Evolutionary conservation across 2,797 vertebrate genomes (phyloP).

Genomic region (Crenuchus spilurus): DNA sequence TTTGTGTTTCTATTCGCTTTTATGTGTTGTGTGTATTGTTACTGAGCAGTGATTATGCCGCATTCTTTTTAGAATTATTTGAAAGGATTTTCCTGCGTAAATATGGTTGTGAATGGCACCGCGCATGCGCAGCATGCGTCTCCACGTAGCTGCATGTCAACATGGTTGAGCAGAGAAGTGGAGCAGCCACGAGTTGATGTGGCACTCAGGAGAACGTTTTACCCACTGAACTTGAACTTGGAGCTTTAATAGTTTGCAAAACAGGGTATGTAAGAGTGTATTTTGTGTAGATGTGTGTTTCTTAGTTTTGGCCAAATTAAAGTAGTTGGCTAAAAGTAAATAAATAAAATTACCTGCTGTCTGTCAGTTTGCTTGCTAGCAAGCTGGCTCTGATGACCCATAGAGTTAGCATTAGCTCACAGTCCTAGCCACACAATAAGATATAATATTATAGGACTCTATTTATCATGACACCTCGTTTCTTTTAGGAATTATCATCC

Average conservation of each 20-base stretch:
- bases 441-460: too few species aligned
- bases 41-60: neutral
- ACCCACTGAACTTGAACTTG: conserved; percentile 30
- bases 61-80: neutral
- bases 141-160: conserved; percentile 40
- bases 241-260: neutral
- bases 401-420: neutral
- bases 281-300: neutral
- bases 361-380: neutral
- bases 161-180: conserved; percentile 23
- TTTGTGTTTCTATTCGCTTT: neutral
- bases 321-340: neutral
- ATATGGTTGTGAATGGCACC: neutral
- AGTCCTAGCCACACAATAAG: neutral
- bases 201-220: conserved; percentile 19
- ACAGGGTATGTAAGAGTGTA: conserved; percentile 35
- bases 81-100: neutral
- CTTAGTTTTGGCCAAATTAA: neutral
- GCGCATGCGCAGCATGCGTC: conserved; percentile 24
- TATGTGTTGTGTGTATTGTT: neutral
- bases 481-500: too few species aligned
- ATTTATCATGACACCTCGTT: too few species aligned
- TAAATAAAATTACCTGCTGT: neutral
- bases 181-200: conserved; percentile 47
- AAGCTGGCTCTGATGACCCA: neutral